Evolutionary conservation across 2,797 vertebrate genomes (phyloP).

Genomic region (Poecilia picta): DNA sequence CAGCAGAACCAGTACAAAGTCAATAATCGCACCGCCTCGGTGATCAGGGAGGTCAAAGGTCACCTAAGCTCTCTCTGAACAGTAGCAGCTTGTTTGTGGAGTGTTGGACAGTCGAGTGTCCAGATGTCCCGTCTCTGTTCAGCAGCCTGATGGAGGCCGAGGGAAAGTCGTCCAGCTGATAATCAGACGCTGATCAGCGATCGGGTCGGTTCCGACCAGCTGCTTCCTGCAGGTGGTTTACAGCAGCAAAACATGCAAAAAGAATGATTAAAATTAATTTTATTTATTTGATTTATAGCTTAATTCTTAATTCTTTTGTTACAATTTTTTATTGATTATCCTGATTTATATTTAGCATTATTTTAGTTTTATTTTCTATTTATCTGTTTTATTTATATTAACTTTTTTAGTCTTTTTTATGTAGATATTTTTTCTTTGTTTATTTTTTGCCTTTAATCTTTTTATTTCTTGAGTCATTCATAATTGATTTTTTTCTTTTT

Average conservation of each 20-base stretch:
- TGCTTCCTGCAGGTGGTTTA: neutral
- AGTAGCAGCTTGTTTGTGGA: neutral
- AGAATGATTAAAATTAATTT: neutral
- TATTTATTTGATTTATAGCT: neutral
- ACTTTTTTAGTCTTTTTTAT: no score
- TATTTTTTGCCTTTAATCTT: neutral
- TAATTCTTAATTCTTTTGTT: neutral
- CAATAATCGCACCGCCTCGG: slow-evolving; percentile 16
- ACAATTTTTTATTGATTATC: neutral
- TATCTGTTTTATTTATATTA: no score
- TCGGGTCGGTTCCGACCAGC: neutral
- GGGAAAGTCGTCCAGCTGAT: neutral
- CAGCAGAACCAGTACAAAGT: slow-evolving; percentile 4
- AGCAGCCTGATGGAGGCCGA: slow-evolving; percentile 11
- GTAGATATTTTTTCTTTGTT: no score
- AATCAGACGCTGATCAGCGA: neutral
- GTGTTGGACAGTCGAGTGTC: neutral
- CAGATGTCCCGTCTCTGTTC: slow-evolving; percentile 20
- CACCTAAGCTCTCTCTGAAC: neutral
- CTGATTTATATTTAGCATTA: no score
- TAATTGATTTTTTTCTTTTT: neutral
- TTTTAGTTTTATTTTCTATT: no score
- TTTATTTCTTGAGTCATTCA: neutral
- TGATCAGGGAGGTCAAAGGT: slow-evolving; percentile 24
- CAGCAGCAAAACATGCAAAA: neutral